These are phyloP conservation scores for Petromus typicus DNA, from an alignment of 2,113 vertebrate genomes.

Conservation along the genomic window DNA sequence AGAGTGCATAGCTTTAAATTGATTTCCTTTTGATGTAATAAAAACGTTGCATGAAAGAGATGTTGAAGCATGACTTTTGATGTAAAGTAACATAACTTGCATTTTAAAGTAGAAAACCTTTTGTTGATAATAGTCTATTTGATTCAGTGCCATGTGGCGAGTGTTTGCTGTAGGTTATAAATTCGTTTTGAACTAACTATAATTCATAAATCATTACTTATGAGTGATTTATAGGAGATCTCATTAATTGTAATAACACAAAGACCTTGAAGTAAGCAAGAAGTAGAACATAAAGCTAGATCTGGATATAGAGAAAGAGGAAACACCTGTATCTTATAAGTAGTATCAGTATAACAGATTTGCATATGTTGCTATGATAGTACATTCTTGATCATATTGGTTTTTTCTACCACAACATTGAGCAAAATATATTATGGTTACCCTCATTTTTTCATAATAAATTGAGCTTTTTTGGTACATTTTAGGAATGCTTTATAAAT, in stretches of 20 bases:
- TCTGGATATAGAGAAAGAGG: background rate
- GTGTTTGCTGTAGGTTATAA: conserved; percentile 78
- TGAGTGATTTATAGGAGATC: conserved; percentile 83
- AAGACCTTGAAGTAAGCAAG: conserved; percentile 80
- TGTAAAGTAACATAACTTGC: conserved; percentile 74
- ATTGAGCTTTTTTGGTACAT: too few relatives aligned
- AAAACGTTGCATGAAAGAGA: conserved; percentile 70
- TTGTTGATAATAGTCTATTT: conserved; percentile 79
- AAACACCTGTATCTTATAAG: background rate
- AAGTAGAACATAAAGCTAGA: conserved; percentile 79
- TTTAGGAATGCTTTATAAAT: too few relatives aligned
- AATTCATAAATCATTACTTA: conserved; percentile 85
- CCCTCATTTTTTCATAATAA: background rate
- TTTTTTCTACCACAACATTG: background rate
- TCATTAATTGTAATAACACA: conserved; percentile 83
- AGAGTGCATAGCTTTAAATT: conserved; percentile 69
- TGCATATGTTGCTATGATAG: background rate
- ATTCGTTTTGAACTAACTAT: conserved; percentile 79
- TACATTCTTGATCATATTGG: background rate
- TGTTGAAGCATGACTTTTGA: conserved; percentile 67
- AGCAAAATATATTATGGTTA: background rate
- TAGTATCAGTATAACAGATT: background rate
- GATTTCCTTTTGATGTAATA: conserved; percentile 74
- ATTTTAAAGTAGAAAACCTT: conserved; percentile 73
- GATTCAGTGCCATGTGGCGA: conserved; percentile 73